Conservation (phyloP, 92 coral and sea anemone species). For the Blastomussa wellsi region DNA sequence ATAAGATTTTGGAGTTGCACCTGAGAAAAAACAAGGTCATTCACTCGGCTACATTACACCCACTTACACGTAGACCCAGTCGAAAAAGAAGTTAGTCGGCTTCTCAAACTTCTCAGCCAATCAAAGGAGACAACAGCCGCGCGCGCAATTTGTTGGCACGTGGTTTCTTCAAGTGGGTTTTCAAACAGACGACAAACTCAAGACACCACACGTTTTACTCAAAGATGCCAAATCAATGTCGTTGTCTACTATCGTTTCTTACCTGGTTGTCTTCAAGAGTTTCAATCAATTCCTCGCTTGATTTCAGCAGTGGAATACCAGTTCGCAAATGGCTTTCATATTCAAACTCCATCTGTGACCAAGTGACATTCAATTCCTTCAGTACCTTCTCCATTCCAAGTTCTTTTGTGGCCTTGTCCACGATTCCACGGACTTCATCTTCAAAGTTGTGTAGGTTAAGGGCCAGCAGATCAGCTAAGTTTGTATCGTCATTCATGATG, state of each 20-base stretch:
- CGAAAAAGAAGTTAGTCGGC: neutral
- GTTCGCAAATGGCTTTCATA: constrained; percentile 90
- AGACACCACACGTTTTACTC: neutral
- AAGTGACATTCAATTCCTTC: constrained; percentile 92
- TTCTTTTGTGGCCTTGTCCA: constrained; percentile 98
- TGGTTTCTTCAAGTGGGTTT: neutral
- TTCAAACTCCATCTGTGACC: constrained; percentile 99
- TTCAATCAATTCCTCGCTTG: constrained; percentile 96
- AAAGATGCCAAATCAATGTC: neutral
- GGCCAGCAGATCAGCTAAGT: constrained; percentile 90
- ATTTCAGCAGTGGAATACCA: constrained; percentile 80
- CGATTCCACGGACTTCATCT: constrained; percentile 97
- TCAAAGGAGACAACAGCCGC: neutral
- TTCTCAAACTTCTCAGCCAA: neutral
- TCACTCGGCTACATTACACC: neutral
- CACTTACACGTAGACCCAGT: no score
- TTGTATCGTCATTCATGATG: constrained; percentile 96
- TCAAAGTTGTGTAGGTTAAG: constrained; percentile 98
- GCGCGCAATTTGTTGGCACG: neutral
- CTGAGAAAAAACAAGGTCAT: constrained; percentile 19
- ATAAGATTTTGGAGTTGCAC: constrained; percentile 98
- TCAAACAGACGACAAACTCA: neutral
- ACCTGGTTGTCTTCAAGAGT: constrained; percentile 99
- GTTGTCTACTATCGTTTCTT: neutral
- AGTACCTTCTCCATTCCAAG: constrained; percentile 97